phyloP scores from a whole-genome alignment of 2,888 invertebrate genomes.

The Heteromurus nitidus region DNA sequence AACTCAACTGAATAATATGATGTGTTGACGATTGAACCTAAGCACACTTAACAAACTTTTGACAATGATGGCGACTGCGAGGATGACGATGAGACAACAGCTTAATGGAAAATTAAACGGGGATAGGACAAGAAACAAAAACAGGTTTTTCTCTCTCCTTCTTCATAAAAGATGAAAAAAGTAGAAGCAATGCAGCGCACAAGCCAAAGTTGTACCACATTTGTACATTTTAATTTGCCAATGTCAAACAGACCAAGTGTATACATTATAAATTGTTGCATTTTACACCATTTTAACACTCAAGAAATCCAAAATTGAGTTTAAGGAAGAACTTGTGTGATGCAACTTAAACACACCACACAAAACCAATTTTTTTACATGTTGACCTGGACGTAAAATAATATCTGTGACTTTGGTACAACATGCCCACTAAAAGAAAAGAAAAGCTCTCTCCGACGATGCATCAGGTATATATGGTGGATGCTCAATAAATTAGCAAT shows the following conservation, averaged over 20 bases:
- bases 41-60: no score
- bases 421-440: slow-evolving; percentile 28
- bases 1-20: neutral
- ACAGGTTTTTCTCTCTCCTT: neutral
- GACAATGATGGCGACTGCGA: neutral
- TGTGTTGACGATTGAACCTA: neutral
- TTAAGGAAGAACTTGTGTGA: neutral
- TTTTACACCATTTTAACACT: no score
- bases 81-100: neutral
- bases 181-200: slow-evolving; percentile 27
- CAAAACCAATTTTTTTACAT: slow-evolving; percentile 5
- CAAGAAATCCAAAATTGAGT: no score
- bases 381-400: neutral
- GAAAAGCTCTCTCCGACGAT: no score
- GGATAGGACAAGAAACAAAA: neutral
- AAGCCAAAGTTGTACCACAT: slow-evolving; percentile 51
- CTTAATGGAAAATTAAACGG: neutral
- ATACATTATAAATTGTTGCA: slow-evolving; percentile 40
- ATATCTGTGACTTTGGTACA: neutral
- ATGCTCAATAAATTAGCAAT: slow-evolving; percentile 46
- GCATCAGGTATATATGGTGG: no score
- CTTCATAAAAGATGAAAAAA: no score
- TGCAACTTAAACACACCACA: neutral
- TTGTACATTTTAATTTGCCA: slow-evolving; percentile 61
- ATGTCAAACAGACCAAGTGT: slow-evolving; percentile 36